Base-by-base conservation (phyloP, 2,113 vertebrate genomes). In the Uria aalge region DNA sequence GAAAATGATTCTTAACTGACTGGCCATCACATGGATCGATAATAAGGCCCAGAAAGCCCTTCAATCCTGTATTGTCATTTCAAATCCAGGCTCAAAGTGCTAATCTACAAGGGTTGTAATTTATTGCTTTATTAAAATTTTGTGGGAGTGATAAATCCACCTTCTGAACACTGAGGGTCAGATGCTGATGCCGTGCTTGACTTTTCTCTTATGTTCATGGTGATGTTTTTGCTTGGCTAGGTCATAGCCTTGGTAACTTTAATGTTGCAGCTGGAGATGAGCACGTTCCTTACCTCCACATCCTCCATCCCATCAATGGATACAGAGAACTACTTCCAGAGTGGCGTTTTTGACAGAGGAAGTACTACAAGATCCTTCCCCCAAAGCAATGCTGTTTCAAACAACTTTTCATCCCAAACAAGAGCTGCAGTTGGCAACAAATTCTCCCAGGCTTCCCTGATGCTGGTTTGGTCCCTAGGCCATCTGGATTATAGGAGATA, bases 41-140 rank as follows among this genome's bases (percentile, higher is more conserved):
- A 88, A 32, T 5, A 73, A 71, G 67, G 41, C 75, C 69, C 72
- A 93, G 66, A 74, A 96, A 95, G 68, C 67, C 78, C 78, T 92
- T 95, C 92, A 96, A 85, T 94, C 72, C 96, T 83, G 22, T 36
- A 66, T 17, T 96, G 96, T 92, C 92, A 92, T 94, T 96, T 96
- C 85, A 90, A 79, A 96, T 71, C 72, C 85, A 85, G 59, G 8
- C 67, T 80, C 14, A 82, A 91, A 96, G 87, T 88, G 77, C 26
- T 95, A 89, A 92, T 85, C 88, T 95, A 96, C 91, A 92, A 93
- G 88, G 87, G 27, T 23, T 88, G 74, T 90, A 94, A 97, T 94
- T 97, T 94, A 97, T 62, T 92, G 85, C 90, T 93, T 95, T 97
- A 93, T 94, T 96, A 96, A 96, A 96, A 90, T 88, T 94, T 95